Percentiles rank a stretch among this genome's conserved stretches.
phyloP scores from a whole-genome alignment of 2,113 vertebrate species.

The Xenopus laevis region DNA sequence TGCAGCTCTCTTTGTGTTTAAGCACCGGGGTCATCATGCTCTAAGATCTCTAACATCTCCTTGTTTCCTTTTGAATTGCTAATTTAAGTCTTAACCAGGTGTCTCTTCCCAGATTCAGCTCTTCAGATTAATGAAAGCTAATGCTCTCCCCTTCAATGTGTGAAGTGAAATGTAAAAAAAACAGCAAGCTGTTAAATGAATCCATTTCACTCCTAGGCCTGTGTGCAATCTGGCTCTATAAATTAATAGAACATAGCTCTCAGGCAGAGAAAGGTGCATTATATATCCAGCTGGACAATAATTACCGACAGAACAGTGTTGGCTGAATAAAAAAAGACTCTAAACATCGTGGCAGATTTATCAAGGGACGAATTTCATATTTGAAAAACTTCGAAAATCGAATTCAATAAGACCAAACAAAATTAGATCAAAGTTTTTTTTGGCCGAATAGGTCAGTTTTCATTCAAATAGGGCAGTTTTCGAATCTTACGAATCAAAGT shows the following conservation, averaged over 20 bases:
- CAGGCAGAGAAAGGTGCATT: neutral
- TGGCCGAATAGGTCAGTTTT: too few relatives aligned
- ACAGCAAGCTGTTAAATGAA: conserved; percentile 11
- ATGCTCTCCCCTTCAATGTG: conserved; percentile 8
- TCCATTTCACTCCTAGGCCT: neutral
- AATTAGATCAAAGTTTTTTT: too few relatives aligned
- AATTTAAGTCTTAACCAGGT: conserved; percentile 6
- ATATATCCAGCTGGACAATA: neutral
- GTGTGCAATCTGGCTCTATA: neutral
- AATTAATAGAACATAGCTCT: neutral
- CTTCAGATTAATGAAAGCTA: conserved; percentile 35
- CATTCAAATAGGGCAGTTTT: too few relatives aligned
- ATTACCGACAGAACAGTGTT: too few relatives aligned
- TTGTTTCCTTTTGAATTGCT: conserved; percentile 2
- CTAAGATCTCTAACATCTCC: conserved; percentile 1
- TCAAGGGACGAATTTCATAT: too few relatives aligned
- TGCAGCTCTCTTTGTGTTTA: conserved; percentile 7
- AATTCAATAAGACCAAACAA: too few relatives aligned
- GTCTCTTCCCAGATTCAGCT: neutral
- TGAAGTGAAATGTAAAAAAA: conserved; percentile 12
- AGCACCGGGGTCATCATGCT: conserved; percentile 30
- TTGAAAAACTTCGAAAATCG: too few relatives aligned
- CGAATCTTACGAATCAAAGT: too few relatives aligned
- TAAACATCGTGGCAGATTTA: too few relatives aligned
- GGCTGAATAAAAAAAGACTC: too few relatives aligned